Evolutionary conservation across 2,113 vertebrate species (phyloP).

Genomic region (Cisticola juncidis): DNA sequence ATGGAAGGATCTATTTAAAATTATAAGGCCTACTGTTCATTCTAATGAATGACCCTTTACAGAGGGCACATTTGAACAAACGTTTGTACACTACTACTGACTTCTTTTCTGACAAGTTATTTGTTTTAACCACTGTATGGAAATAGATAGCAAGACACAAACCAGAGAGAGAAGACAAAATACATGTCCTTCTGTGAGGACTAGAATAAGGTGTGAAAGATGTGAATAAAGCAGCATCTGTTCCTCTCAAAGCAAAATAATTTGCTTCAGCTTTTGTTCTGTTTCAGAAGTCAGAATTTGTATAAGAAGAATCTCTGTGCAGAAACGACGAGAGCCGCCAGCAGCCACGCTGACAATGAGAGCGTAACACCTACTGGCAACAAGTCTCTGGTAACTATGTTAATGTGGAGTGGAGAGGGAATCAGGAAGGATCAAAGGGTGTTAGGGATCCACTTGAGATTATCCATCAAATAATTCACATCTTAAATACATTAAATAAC

Average conservation of each 20-base stretch:
- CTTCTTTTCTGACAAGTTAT: not conserved
- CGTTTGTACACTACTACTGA: not conserved
- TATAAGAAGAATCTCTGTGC: conserved; percentile 64
- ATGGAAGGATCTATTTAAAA: not conserved
- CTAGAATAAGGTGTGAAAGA: not conserved
- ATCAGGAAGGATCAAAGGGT: conserved; percentile 60
- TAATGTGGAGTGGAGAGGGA: conserved; percentile 36
- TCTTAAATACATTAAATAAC: conserved; percentile 75
- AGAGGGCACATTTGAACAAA: not conserved
- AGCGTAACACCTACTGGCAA: conserved; percentile 56
- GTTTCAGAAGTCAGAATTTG: conserved; percentile 65
- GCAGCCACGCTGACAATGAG: conserved; percentile 54
- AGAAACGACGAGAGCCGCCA: conserved; percentile 71
- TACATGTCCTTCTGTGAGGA: not conserved
- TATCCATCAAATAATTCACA: conserved; percentile 72
- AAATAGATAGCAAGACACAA: not conserved
- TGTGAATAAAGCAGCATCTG: not conserved
- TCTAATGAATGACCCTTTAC: not conserved
- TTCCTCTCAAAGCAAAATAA: not conserved
- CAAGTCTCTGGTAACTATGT: conserved; percentile 77
- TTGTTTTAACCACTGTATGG: not conserved
- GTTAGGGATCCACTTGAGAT: conserved; percentile 68
- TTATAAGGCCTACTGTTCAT: not conserved
- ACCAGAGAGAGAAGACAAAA: not conserved
- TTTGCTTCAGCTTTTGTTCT: conserved; percentile 50